Percentiles rank a stretch among this genome's conserved stretches.
Evolutionary conservation across 2,113 vertebrate species (phyloP).

Genomic region (Sinocyclocheilus grahami): DNA sequence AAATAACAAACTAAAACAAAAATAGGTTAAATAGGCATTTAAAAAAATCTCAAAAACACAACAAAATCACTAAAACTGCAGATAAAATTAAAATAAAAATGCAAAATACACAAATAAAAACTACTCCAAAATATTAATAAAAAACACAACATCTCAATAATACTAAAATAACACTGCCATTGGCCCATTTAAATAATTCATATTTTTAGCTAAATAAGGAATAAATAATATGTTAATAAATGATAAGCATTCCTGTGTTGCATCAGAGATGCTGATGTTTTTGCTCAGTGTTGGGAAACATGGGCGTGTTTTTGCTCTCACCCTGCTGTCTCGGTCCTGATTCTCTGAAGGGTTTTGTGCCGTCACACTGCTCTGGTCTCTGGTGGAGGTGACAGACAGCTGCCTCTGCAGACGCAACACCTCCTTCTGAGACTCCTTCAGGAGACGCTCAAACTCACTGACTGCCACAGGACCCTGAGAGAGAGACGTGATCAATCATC

Average conservation of each 20-base stretch:
- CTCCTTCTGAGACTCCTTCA: conserved; percentile 92
- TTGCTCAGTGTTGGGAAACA: background rate
- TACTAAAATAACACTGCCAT: background rate
- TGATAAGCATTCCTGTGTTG: background rate
- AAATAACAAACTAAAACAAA: no score
- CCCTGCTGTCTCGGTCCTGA: conserved; percentile 32
- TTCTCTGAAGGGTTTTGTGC: conserved; percentile 35
- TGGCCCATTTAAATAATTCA: no score
- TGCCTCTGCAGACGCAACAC: conserved; percentile 93
- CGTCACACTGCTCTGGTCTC: conserved; percentile 45
- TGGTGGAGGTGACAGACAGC: conserved; percentile 80
- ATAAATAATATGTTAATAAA: no score
- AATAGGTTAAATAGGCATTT: background rate
- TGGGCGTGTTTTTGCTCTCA: background rate
- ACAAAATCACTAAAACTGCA: no score
- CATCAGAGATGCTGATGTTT: background rate
- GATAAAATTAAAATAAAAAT: background rate
- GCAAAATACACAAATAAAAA: background rate
- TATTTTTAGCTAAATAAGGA: no score
- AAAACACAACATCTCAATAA: background rate
- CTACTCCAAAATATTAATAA: background rate
- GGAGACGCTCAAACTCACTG: conserved; percentile 84
- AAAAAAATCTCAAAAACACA: background rate
- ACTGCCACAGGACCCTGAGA: conserved; percentile 67
- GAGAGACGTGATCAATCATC: background rate